Evolutionary conservation across 2,888 invertebrate species (phyloP).

Genomic region (Agriotes lineatus): DNA sequence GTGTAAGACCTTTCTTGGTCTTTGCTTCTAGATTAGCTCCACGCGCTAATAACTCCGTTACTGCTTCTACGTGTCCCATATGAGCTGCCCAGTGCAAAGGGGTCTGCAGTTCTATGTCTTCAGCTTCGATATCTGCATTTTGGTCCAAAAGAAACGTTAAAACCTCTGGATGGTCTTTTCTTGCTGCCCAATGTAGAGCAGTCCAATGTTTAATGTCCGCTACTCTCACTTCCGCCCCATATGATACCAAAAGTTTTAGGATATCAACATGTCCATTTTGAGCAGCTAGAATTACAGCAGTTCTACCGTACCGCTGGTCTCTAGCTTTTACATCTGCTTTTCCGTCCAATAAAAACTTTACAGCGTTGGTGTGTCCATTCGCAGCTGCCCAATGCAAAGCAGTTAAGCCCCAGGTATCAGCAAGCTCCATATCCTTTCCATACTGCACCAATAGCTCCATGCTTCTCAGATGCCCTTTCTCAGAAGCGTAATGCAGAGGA

Average conservation of each 20-base stretch:
- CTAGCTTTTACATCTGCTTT: constrained; percentile 82
- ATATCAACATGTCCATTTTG: constrained; percentile 3
- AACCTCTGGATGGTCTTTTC: not conserved
- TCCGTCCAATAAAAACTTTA: constrained; percentile 83
- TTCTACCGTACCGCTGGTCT: constrained; percentile 2
- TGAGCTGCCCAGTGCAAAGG: constrained; percentile 13
- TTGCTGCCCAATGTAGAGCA: constrained; percentile 7
- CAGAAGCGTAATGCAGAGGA: too few relatives aligned
- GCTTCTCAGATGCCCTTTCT: too few relatives aligned
- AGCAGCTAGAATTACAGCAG: constrained; percentile 8
- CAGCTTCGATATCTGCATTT: not conserved
- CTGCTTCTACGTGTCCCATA: not conserved
- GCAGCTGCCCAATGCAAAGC: constrained; percentile 1
- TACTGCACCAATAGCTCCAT: not conserved
- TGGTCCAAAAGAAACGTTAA: not conserved
- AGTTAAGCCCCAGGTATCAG: not conserved
- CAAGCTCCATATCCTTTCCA: not conserved
- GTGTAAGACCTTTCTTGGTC: too few relatives aligned
- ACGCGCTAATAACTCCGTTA: not conserved
- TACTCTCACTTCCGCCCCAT: constrained; percentile 67
- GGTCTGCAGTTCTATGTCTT: too few relatives aligned
- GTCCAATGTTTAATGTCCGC: not conserved
- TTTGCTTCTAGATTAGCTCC: too few relatives aligned
- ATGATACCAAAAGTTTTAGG: not conserved
- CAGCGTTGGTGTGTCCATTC: constrained; percentile 80